Conservation (phyloP, 2,113 vertebrate species). For the Hemichromis elongatus region DNA sequence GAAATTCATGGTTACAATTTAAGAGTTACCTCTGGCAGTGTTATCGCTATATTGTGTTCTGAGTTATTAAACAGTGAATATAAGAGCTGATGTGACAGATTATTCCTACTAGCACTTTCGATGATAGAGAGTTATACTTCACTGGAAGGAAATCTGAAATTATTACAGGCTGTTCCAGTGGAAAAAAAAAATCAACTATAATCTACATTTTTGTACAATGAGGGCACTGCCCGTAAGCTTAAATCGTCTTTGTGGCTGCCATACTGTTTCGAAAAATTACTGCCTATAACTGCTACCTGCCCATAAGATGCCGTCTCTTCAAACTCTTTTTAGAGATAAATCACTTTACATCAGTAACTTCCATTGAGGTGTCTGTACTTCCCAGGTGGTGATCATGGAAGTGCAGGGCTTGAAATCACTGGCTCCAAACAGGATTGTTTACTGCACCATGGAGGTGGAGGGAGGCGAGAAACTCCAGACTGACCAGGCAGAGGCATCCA, state of each 20-base stretch:
- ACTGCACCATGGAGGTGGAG: slow-evolving; percentile 99
- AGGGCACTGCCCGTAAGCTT: not conserved
- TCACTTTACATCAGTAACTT: slow-evolving; percentile 5
- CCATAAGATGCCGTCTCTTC: not conserved
- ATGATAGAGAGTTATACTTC: not conserved
- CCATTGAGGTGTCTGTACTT: slow-evolving; percentile 27
- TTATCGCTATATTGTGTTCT: not conserved
- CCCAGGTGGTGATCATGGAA: slow-evolving; percentile 98
- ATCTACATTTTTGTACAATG: not conserved
- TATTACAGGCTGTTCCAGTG: not conserved
- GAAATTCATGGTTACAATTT: slow-evolving; percentile 16
- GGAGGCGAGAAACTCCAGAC: slow-evolving; percentile 98
- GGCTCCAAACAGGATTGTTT: slow-evolving; percentile 97
- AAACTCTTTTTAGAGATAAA: slow-evolving; percentile 1
- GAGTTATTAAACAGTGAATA: not conserved
- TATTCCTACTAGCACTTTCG: not conserved
- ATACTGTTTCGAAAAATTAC: not conserved
- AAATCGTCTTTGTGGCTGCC: not conserved
- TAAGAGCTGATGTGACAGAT: slow-evolving; percentile 5
- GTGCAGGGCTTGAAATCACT: slow-evolving; percentile 95
- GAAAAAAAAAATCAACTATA: not conserved
- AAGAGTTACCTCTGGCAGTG: not conserved
- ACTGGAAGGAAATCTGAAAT: not conserved
- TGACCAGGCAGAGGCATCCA: slow-evolving; percentile 97
- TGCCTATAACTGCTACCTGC: not conserved